phyloP scores from a whole-genome alignment of 2,797 vertebrate genomes.

The Myiotriccus ornatus region DNA sequence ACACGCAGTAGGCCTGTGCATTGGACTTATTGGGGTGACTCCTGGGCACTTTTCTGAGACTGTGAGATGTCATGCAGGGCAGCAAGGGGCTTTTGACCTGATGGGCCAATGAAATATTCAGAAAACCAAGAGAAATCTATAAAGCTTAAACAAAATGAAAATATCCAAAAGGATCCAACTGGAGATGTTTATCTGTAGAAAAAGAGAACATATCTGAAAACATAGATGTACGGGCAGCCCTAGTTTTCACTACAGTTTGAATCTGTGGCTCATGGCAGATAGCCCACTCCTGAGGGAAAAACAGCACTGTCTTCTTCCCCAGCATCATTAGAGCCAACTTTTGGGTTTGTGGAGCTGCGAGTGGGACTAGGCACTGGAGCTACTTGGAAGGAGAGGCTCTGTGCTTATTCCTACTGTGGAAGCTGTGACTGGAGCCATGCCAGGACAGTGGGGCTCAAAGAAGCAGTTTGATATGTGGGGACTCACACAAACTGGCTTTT shows the following conservation, averaged over 20 bases:
- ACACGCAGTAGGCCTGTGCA: neutral
- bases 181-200: constrained; percentile 6
- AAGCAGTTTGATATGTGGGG: neutral
- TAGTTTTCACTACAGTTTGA: neutral
- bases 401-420: neutral
- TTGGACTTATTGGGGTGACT: neutral
- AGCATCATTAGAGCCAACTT: neutral
- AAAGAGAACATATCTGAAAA: constrained; percentile 23
- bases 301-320: neutral
- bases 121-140: neutral
- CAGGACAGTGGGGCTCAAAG: neutral
- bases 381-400: neutral
- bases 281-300: constrained; percentile 14
- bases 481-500: neutral
- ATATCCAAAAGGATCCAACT: neutral
- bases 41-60: neutral
- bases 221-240: neutral
- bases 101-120: neutral
- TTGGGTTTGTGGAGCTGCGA: neutral
- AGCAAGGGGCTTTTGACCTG: neutral
- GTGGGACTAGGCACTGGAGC: neutral
- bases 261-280: constrained; percentile 31
- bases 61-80: neutral
- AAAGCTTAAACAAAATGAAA: neutral
- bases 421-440: neutral